These are phyloP conservation scores for Iguana delicatissima DNA, from an alignment of 2,797 vertebrate species.

Conservation along the genomic window DNA sequence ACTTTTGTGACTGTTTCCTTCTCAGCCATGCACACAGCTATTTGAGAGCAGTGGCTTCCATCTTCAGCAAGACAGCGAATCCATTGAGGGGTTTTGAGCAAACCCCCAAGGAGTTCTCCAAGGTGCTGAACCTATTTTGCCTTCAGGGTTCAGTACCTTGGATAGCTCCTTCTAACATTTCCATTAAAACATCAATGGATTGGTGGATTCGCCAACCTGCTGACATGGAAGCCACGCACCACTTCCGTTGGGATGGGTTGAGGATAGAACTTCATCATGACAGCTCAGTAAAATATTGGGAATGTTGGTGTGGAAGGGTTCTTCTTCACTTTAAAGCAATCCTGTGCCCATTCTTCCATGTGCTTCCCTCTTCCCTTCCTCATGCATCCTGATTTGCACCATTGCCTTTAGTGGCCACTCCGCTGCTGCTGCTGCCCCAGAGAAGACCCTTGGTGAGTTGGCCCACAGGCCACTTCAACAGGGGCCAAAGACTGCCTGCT, in stretches of 20 bases:
- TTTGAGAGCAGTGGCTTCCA: too few relatives aligned
- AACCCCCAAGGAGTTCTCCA: too few relatives aligned
- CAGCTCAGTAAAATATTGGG: background rate
- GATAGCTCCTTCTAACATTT: too few relatives aligned
- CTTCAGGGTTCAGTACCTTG: too few relatives aligned
- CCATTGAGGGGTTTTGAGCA: too few relatives aligned
- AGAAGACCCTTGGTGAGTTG: background rate
- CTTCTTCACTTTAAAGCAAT: too few relatives aligned
- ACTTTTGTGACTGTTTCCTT: background rate
- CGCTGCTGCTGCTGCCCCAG: too few relatives aligned
- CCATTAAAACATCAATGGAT: background rate
- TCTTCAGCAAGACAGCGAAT: too few relatives aligned
- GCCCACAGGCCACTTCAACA: slow-evolving; percentile 50
- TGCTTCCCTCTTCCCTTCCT: slow-evolving; percentile 53
- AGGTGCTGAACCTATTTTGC: too few relatives aligned
- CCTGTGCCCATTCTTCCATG: background rate
- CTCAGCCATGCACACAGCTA: background rate
- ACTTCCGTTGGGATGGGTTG: background rate
- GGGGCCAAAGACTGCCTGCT: slow-evolving; percentile 42
- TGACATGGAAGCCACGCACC: too few relatives aligned
- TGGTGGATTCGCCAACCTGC: too few relatives aligned
- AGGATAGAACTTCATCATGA: background rate
- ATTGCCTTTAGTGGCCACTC: background rate
- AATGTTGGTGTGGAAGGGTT: background rate
- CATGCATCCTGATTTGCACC: background rate